Percentiles rank a stretch among this genome's conserved stretches.
These are phyloP conservation scores for Nysson spinosus DNA, from an alignment of 2,888 invertebrate genomes.

Conservation along the genomic window DNA sequence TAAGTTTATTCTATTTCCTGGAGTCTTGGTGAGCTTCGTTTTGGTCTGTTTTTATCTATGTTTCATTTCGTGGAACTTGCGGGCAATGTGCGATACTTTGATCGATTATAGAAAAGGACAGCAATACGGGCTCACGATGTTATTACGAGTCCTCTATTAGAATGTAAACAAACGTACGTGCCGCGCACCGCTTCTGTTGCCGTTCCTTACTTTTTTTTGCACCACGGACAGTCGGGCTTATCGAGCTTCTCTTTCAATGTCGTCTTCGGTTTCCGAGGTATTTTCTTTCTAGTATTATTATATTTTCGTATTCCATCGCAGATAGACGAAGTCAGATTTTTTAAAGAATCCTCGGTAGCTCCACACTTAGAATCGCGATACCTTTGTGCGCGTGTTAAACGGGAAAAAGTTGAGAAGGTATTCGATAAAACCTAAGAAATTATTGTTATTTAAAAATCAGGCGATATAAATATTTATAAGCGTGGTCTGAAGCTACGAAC, in stretches of 20 bases:
- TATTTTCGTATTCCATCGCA: background rate
- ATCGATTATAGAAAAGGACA: too few relatives aligned
- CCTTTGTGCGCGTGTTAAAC: background rate
- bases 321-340: background rate
- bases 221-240: constrained; percentile 32
- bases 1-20: too few relatives aligned
- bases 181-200: too few relatives aligned
- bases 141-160: too few relatives aligned
- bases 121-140: too few relatives aligned
- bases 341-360: background rate
- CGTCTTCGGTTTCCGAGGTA: background rate
- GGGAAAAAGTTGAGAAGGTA: background rate
- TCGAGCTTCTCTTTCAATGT: background rate
- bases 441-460: background rate
- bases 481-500: constrained; percentile 21
- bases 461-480: background rate
- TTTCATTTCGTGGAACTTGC: too few relatives aligned
- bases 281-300: background rate
- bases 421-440: constrained; percentile 2
- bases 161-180: too few relatives aligned
- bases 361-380: background rate
- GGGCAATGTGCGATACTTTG: too few relatives aligned
- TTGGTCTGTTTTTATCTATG: too few relatives aligned
- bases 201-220: constrained; percentile 6
- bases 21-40: too few relatives aligned